Conservation (phyloP, 2,113 vertebrate genomes). For the Barbus barbus region DNA sequence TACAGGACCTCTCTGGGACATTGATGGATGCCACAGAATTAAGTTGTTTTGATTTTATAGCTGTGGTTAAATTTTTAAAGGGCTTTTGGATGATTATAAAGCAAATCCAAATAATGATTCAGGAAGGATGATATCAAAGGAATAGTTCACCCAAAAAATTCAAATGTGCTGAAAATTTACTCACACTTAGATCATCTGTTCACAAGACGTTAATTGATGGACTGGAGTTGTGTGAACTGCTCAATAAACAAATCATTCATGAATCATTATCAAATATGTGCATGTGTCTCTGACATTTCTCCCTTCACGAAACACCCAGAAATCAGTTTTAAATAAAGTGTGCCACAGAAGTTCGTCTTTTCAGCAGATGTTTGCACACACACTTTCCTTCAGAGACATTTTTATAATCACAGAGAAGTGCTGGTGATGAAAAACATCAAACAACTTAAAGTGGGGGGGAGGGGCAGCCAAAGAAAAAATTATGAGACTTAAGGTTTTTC, state of each 20-base stretch:
- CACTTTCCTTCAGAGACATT: neutral
- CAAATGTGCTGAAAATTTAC: too few relatives aligned
- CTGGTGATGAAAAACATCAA: constrained; percentile 29
- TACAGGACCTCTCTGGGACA: neutral
- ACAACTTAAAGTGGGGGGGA: neutral
- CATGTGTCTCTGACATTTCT: neutral
- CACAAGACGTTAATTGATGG: too few relatives aligned
- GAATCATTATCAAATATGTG: neutral
- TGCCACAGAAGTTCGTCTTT: neutral
- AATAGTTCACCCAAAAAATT: too few relatives aligned
- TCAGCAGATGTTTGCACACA: constrained; percentile 1
- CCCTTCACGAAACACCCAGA: constrained; percentile 23
- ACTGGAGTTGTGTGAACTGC: too few relatives aligned
- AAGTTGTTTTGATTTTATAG: too few relatives aligned
- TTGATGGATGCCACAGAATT: too few relatives aligned
- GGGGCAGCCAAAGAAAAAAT: neutral
- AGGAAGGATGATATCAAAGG: too few relatives aligned
- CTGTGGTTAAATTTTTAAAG: neutral
- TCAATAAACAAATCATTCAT: too few relatives aligned
- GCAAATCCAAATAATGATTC: neutral
- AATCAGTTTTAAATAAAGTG: constrained; percentile 1
- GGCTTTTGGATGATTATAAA: neutral
- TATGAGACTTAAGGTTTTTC: neutral
- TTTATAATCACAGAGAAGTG: constrained; percentile 26
- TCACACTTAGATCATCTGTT: too few relatives aligned